phyloP scores from a whole-genome alignment of 2,888 invertebrate species.

The Lepidocyrtinus sp. region DNA sequence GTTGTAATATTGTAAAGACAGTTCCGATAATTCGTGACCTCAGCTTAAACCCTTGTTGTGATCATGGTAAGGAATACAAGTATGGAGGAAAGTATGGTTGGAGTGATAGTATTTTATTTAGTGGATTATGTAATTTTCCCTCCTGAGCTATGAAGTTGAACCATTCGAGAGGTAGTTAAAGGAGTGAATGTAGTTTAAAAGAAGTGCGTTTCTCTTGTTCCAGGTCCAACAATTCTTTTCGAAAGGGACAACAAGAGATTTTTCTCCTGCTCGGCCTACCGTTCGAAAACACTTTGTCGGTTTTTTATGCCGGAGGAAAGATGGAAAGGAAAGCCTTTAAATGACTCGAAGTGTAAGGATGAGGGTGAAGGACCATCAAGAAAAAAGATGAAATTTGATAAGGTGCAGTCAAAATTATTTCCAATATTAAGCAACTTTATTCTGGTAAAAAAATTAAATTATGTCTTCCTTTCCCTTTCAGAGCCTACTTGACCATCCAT shows the following conservation, averaged over 20 bases:
- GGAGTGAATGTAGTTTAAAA: too few relatives aligned
- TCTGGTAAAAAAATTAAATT: neutral
- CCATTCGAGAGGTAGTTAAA: too few relatives aligned
- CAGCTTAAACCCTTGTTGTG: conserved; percentile 42
- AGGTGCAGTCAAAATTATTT: neutral
- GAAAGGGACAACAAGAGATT: conserved; percentile 37
- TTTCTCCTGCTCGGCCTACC: conserved; percentile 55
- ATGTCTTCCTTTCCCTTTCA: too few relatives aligned
- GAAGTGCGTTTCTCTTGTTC: neutral
- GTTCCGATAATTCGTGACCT: conserved; percentile 48
- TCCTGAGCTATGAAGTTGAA: too few relatives aligned
- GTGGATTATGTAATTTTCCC: too few relatives aligned
- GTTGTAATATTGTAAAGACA: conserved; percentile 46
- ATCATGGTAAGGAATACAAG: conserved; percentile 35
- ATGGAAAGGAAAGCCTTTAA: conserved; percentile 25
- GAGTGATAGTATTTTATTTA: too few relatives aligned
- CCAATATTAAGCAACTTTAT: neutral
- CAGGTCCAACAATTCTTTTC: conserved; percentile 55
- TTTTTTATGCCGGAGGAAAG: conserved; percentile 49
- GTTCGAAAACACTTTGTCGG: conserved; percentile 34
- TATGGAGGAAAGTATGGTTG: too few relatives aligned
- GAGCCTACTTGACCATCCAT: too few relatives aligned
- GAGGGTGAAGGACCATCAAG: too few relatives aligned
- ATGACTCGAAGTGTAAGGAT: too few relatives aligned
- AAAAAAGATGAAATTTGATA: neutral